Base-by-base conservation (phyloP, 2,888 invertebrate species). In the Tenthredo mesomela region DNA sequence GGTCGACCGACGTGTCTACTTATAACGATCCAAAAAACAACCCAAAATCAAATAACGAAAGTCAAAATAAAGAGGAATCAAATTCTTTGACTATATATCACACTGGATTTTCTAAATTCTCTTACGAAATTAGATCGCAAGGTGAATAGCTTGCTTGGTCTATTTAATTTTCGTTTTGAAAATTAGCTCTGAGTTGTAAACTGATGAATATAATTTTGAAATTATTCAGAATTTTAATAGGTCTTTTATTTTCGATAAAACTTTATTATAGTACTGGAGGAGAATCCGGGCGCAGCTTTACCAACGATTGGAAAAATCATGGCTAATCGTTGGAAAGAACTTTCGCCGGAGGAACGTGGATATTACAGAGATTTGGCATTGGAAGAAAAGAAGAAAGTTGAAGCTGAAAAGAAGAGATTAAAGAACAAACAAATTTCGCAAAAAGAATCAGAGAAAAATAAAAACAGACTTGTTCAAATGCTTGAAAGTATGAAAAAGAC, bases 291-390 rank as follows among this genome's bases (percentile, higher is more conserved):
- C 15, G 87, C 91, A 47, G 91, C 92, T 65, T 92, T 93, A 86
- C 90, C 93, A 3, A 91, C 92, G 87, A 90, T 93, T 9, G 94
- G 94, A n/a, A 87, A 88, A 70, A 85, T 89, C n/a, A 87, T 94
- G 82, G 91, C 92, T 18, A 86, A 87, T 70, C 88, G 90, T 5
- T 94, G 94, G 94, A 92, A 91, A 86, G 86, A 89, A 70, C 87
- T 94, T 70, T 89, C 92, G 0, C 87, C 90, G 2, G 92, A 93
- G 58, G 93, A 94, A 85, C 93, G 92, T 82, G 91, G 91, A 21
- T 90, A 89, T 86, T 94, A 93, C 87, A 88, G 91, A 80, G 89
- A 90, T 75, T 84, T 90, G 10, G 91, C 88, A 37, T 86, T 87
- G 37, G 89, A 90, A 77, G 84, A 85, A 25, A 85, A 85, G 33